These are phyloP conservation scores for Macquaria ambigua DNA, from an alignment of 2,113 vertebrate species.

Conservation along the genomic window DNA sequence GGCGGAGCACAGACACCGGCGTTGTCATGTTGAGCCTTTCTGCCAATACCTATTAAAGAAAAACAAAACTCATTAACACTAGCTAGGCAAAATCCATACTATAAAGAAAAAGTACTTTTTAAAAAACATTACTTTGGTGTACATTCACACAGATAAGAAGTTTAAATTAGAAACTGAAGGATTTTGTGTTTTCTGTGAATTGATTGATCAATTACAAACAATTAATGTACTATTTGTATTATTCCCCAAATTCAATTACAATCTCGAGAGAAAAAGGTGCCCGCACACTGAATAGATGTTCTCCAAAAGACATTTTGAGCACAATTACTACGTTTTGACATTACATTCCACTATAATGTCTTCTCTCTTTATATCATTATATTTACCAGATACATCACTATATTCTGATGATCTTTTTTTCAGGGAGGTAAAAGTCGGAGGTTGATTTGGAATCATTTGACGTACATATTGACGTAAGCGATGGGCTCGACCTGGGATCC, in stretches of 20 bases:
- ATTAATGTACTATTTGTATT: background rate
- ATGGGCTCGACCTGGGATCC: too few species aligned
- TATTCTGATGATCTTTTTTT: too few species aligned
- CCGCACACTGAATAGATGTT: background rate
- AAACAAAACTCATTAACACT: background rate
- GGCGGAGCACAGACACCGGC: conserved; percentile 79
- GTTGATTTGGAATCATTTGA: too few species aligned
- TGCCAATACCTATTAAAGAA: background rate
- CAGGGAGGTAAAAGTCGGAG: too few species aligned
- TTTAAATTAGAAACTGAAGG: background rate
- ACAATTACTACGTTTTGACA: too few species aligned
- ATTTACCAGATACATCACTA: background rate
- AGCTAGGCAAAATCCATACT: background rate
- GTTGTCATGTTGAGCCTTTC: conserved; percentile 65
- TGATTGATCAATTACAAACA: background rate
- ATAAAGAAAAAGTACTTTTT: background rate
- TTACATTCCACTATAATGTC: too few species aligned
- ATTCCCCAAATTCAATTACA: background rate
- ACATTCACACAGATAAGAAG: background rate
- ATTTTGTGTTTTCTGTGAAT: background rate
- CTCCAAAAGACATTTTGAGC: too few species aligned
- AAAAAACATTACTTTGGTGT: background rate
- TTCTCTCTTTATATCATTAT: too few species aligned
- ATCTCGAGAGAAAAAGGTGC: too few species aligned
- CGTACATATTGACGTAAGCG: background rate